Base-by-base conservation (phyloP, 2,888 invertebrate species). In the Lysandra coridon region DNA sequence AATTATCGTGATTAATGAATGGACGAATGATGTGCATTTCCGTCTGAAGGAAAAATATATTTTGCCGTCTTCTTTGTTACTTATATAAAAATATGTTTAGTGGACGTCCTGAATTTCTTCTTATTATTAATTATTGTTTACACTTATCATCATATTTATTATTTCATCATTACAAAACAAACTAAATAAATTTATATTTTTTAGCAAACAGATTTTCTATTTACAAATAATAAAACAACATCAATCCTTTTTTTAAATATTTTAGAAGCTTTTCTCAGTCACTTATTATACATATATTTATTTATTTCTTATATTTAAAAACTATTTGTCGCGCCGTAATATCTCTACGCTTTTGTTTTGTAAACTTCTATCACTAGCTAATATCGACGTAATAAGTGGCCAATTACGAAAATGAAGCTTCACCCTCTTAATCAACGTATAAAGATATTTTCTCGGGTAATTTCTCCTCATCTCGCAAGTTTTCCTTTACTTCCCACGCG, bases 1-100 rank as follows among this genome's bases (percentile, higher is more conserved):
- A 69, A 33, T 17, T 69, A 14, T 37, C 33, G 69, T 69, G 69
- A 69, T 69, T 69, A 69, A 69, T 69, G 33, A 69, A 69, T 4
- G 1, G 53, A 53, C 2, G 14, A 14, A 17, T 57, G 57, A 17
- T 57, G 57, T 17, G 17, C 4, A 57, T 57, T 57, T 17, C 57
- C 57, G 57, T 57, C 17, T 4, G 57, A 17, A 4, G 4, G 14
- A 57, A 57, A 14, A 53, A 44, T 44, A 7, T 44, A 23, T 37
- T 37, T 57, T 17, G 57, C 57, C 12, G 53, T 44, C 53, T 12
- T 53, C 10, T 53, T 53, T 53, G 4, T 53, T 53, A 23, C 23
- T 23, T 23, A 12, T 53, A 53, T 14, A 4, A 53, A 53, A 53
- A 10, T 7, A 10, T 44, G 1, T 44, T 44, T 44, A 10, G 44